Evolutionary conservation across 2,888 invertebrate species (phyloP), one percentile per base, ranked within the genome.

Genomic region (Ornithoptera priamus): DNA sequence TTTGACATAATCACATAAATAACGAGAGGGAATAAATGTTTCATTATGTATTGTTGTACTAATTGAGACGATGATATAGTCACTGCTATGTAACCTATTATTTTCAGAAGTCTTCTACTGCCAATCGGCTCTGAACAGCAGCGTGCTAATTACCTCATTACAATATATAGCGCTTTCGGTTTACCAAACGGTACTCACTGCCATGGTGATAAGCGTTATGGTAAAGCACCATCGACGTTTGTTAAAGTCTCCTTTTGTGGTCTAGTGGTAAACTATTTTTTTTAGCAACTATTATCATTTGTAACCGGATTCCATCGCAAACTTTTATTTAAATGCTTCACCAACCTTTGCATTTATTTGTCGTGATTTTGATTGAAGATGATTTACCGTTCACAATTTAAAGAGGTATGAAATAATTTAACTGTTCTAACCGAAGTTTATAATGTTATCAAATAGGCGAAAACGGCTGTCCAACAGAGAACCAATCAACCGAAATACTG

Each of bases 401-500:
- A 36, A 36, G 8, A 39, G 7, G 1, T 39, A 39, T 4, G 50
- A 50, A 50, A 15, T 50, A 17, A n/a, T 53, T 53, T 53, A 53
- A 6, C 18, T 53, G 18, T n/a, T 18, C 53, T n/a, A 50, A 50
- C 17, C 50, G 20, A 57, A 6, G 7, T 3, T 58, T 22, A n/a
- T 58, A 15, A 58, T 22, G 15, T 58, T 58, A 22, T 24, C 20
- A n/a, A 18, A 20, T 79, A 96, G 95, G 95, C 93, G 0, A 94
- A 94, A 81, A 96, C 97, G 0, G 92, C 94, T 50, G 89, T 94
- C 8, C 93, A 93, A 75, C 94, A 93, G 75, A 93, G 93, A n/a
- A 94, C 93, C 0, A 91, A 88, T 68, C 90, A 93, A 53, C 97
- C 97, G 0, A 89, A 90, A 22, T 98, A 96, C 94, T 95, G 96